Base-by-base conservation (phyloP, 2,113 vertebrate species). In the Mustela nigripes region DNA sequence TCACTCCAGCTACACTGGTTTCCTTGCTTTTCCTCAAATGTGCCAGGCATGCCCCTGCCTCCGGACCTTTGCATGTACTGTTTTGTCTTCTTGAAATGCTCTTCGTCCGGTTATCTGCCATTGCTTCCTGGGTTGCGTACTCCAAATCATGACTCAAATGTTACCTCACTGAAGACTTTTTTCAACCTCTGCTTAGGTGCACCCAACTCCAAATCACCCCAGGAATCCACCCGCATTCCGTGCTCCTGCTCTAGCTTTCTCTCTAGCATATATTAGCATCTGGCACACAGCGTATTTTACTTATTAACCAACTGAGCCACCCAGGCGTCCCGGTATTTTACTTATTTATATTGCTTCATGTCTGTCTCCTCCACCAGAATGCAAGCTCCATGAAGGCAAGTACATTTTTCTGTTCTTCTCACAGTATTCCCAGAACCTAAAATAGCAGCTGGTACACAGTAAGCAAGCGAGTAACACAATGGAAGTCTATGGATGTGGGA, bases 401-500 rank as follows among this genome's bases (percentile, higher is more conserved):
- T 18, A 21, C n/a, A 21, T 50, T 50, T 26, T 18, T 89, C 65
- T 84, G 15, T 28, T 73, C 62, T 24, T 56, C 50, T 62, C 50
- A 28, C 12, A 18, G 16, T 12, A 11, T 80, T 26, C 88, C 39
- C 48, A 73, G 53, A 94, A 71, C 4, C 53, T 53, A 26, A 18
- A 42, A 45, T 4, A 42, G 69, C 11, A 7, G 16, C 81, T 48
- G 33, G 48, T 14, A 21, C 36, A 33, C 1, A 48, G 80, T 9
- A 33, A 67, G 28, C 36, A n/a, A 45, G 36, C 7, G 10, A 71
- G 14, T 4, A 12, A 53, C 56, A 24, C 53, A 36, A n/a, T 9
- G 18, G 36, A 19, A 58, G 26, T 21, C 1, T 15, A 3, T 0
- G 10, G 14, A 31, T 9, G 26, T 21, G n/a, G 62, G 4, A 39